phyloP scores from a whole-genome alignment of 2,113 vertebrate species.

The Oncorhynchus kisutch region DNA sequence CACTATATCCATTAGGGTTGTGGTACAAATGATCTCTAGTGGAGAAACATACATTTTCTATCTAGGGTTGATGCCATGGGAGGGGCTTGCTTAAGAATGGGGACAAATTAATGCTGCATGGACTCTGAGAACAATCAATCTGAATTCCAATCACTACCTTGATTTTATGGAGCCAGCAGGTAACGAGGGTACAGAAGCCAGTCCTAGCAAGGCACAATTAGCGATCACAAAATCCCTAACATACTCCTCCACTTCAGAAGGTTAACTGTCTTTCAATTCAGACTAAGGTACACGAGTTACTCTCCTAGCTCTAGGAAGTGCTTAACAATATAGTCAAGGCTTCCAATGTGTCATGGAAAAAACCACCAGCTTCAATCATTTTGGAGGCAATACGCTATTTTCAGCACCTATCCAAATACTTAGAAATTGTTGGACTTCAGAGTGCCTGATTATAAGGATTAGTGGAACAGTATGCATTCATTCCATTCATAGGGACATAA shows the following conservation, averaged over 20 bases:
- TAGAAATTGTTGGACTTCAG: background rate
- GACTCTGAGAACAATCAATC: background rate
- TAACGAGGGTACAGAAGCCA: slow-evolving; percentile 2
- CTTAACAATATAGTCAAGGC: background rate
- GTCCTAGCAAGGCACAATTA: slow-evolving; percentile 32
- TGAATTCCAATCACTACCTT: slow-evolving; percentile 33
- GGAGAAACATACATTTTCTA: background rate
- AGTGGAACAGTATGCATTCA: too few species aligned
- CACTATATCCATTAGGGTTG: background rate
- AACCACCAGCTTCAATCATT: background rate
- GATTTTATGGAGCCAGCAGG: slow-evolving; percentile 51
- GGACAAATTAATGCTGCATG: background rate
- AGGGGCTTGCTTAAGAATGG: background rate
- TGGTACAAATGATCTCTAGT: background rate
- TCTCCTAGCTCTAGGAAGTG: background rate
- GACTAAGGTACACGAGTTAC: background rate
- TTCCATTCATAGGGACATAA: too few species aligned
- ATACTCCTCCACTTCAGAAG: background rate
- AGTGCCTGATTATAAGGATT: background rate
- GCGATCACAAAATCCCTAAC: background rate
- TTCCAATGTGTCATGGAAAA: background rate
- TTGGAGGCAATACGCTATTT: background rate
- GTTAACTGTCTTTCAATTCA: background rate
- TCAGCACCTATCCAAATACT: background rate
- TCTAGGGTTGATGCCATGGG: background rate